A percentile compares a stretch with the other conserved stretches of the same genome.
Conservation (phyloP, 1,140 invertebrate genomes). For the Trachymyrmex cornetzi region DNA sequence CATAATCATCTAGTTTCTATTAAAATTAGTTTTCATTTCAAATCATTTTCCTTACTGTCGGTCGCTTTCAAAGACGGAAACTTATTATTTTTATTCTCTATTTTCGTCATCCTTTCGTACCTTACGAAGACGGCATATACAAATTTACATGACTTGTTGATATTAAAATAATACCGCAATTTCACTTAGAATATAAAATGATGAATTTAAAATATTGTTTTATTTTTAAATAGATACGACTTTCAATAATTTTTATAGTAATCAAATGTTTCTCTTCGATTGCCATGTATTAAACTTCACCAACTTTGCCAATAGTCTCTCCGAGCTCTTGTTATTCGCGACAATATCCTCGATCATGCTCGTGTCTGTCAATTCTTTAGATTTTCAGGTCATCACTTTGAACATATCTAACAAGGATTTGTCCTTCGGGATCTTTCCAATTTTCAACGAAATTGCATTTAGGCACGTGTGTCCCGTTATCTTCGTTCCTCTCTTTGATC, state of each 20-base stretch:
- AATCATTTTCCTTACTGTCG: not conserved
- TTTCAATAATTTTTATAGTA: not conserved
- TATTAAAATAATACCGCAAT: not conserved
- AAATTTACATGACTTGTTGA: not conserved
- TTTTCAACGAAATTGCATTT: conserved; percentile 41
- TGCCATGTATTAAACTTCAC: not conserved
- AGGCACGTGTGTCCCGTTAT: not conserved
- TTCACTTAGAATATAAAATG: not conserved
- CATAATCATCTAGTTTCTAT: not conserved
- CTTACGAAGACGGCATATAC: not conserved
- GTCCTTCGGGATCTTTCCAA: not conserved
- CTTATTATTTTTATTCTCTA: not conserved
- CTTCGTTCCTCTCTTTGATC: not conserved
- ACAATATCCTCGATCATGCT: not conserved
- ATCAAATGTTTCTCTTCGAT: not conserved
- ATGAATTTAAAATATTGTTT: not conserved
- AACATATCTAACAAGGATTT: conserved; percentile 4
- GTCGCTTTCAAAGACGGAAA: not conserved
- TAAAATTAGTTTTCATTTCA: conserved; percentile 23
- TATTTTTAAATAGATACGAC: not conserved
- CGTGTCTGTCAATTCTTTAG: not conserved
- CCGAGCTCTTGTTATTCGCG: not conserved
- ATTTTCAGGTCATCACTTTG: not conserved
- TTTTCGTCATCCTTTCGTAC: not conserved
- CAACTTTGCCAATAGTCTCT: not conserved